Percentiles rank a stretch among this genome's conserved stretches.
Conservation (phyloP, 2,888 invertebrate genomes). For the Byasa hedistus region DNA sequence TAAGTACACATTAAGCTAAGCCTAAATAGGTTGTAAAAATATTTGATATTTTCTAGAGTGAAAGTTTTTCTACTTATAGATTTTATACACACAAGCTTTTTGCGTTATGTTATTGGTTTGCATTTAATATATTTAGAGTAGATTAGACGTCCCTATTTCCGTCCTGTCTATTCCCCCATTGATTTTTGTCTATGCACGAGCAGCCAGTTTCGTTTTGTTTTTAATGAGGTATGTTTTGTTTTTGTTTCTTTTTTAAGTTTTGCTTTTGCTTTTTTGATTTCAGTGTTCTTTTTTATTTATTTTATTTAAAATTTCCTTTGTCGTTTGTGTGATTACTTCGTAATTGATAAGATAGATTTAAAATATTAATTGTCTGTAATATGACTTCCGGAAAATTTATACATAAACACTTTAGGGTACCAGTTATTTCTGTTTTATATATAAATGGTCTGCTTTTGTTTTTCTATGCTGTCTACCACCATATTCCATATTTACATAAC, state of each 20-base stretch:
- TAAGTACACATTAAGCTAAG: constrained; percentile 65
- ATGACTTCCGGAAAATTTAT: too few species aligned
- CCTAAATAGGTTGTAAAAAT: constrained; percentile 63
- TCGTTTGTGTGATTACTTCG: constrained; percentile 21
- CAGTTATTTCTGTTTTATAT: too few species aligned
- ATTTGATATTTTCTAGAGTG: constrained; percentile 58
- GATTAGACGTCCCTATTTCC: constrained; percentile 50
- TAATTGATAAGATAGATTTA: background rate
- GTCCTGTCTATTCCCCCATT: constrained; percentile 51
- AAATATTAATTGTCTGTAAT: background rate
- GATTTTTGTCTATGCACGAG: constrained; percentile 63
- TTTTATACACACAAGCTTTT: constrained; percentile 46
- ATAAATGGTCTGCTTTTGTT: too few species aligned
- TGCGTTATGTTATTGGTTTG: constrained; percentile 48
- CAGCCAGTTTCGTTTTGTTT: constrained; percentile 58
- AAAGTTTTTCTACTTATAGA: constrained; percentile 53
- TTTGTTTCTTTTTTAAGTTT: constrained; percentile 43
- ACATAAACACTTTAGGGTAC: too few species aligned
- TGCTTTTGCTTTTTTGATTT: constrained; percentile 29
- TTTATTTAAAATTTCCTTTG: constrained; percentile 21
- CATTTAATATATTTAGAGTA: constrained; percentile 49
- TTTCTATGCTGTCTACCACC: too few species aligned
- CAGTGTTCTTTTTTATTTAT: constrained; percentile 17
- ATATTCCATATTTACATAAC: too few species aligned
- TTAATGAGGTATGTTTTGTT: constrained; percentile 67